Conservation (phyloP, 2,888 invertebrate genomes). For the Pachymerium ferrugineum region DNA sequence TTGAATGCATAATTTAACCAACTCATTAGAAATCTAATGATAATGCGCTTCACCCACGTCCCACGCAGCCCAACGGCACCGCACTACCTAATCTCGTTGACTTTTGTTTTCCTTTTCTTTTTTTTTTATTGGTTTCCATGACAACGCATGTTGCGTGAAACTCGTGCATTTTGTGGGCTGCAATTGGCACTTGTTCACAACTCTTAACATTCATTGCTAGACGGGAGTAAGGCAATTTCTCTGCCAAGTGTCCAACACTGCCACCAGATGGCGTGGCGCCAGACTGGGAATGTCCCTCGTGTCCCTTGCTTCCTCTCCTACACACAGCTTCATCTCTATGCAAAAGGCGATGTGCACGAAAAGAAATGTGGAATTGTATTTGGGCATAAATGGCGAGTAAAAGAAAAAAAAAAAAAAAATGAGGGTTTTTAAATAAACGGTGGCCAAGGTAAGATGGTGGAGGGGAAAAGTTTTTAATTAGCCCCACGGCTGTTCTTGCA, state of each 20-base stretch:
- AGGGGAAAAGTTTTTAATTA: background rate
- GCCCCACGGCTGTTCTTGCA: background rate
- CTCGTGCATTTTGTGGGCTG: background rate
- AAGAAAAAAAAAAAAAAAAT: background rate
- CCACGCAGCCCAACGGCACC: background rate
- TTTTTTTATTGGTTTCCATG: background rate
- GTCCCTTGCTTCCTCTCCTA: background rate
- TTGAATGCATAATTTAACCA: background rate
- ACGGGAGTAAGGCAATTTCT: background rate
- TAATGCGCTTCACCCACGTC: too few relatives aligned
- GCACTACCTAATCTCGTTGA: background rate
- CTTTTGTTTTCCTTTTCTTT: background rate
- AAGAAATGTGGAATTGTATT: too few relatives aligned
- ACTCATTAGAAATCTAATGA: constrained; percentile 4
- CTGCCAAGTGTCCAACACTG: constrained; percentile 8
- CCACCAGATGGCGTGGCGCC: background rate
- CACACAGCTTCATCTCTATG: background rate
- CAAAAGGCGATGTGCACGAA: background rate
- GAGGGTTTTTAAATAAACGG: background rate
- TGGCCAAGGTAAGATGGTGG: background rate
- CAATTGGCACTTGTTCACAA: constrained; percentile 13
- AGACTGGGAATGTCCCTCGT: background rate
- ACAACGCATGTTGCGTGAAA: background rate
- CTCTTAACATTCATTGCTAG: background rate
- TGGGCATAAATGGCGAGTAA: background rate